Evolutionary conservation across 2,797 vertebrate species (phyloP).

Genomic region (Menidia menidia): DNA sequence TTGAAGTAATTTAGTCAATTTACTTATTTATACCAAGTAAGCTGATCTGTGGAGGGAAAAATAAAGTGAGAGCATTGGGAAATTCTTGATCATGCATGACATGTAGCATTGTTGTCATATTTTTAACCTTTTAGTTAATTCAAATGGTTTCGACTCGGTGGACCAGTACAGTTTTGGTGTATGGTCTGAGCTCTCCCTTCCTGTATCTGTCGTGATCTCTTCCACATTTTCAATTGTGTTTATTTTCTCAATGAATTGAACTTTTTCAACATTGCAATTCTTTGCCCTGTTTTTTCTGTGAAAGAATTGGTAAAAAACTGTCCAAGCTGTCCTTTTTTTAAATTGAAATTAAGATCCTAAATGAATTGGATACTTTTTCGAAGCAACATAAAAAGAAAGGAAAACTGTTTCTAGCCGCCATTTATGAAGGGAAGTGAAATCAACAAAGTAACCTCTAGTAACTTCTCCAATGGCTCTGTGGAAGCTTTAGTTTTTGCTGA

Average conservation of each 20-base stretch:
- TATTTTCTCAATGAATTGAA: slow-evolving; percentile 22
- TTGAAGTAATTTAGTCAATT: slow-evolving; percentile 9
- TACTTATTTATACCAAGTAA: slow-evolving; percentile 18
- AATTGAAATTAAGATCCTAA: no score
- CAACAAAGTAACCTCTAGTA: not conserved
- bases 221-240: slow-evolving; percentile 22
- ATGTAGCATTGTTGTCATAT: not conserved
- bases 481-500: not conserved
- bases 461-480: not conserved
- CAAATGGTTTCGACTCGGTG: slow-evolving; percentile 46
- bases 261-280: slow-evolving; percentile 7
- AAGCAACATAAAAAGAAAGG: not conserved
- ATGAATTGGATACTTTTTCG: no score
- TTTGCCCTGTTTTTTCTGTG: not conserved
- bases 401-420: not conserved
- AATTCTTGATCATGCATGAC: not conserved
- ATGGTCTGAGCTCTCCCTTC: slow-evolving; percentile 48
- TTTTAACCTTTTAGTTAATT: slow-evolving; percentile 11
- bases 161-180: slow-evolving; percentile 51
- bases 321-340: no score
- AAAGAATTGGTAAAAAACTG: no score
- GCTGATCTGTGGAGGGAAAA: slow-evolving; percentile 10
- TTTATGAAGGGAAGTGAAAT: not conserved
- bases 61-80: not conserved
- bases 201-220: slow-evolving; percentile 46